These are phyloP conservation scores for Drosophila kanekoi DNA, from an alignment of 2,888 invertebrate species.

Conservation along the genomic window DNA sequence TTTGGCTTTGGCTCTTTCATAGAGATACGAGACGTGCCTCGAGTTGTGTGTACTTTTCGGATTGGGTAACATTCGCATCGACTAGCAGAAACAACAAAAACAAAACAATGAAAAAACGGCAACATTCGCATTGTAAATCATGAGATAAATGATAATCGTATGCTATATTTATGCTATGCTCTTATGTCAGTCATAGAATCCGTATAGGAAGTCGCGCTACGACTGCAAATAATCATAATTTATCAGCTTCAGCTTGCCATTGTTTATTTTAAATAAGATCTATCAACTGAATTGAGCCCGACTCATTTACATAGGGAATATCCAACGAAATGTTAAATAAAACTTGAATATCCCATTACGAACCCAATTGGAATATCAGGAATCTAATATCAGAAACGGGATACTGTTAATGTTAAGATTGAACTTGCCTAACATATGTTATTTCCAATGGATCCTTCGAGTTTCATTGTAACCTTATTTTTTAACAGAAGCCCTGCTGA, in stretches of 20 bases:
- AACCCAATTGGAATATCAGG: too few relatives aligned
- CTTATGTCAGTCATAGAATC: slow-evolving; percentile 4
- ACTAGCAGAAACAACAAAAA: slow-evolving; percentile 7
- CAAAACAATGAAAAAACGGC: slow-evolving; percentile 7
- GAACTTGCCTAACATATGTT: too few relatives aligned
- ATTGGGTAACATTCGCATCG: slow-evolving; percentile 32
- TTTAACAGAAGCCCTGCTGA: too few relatives aligned
- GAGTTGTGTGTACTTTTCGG: slow-evolving; percentile 3
- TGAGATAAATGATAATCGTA: slow-evolving; percentile 27
- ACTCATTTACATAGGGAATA: too few relatives aligned
- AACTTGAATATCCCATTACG: too few relatives aligned
- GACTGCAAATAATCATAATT: slow-evolving; percentile 10
- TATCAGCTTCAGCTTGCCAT: not conserved
- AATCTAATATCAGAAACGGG: too few relatives aligned
- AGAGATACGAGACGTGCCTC: slow-evolving; percentile 24
- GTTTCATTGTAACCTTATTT: too few relatives aligned
- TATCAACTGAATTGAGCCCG: too few relatives aligned
- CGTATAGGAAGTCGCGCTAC: not conserved
- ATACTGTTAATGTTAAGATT: too few relatives aligned
- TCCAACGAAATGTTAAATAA: too few relatives aligned
- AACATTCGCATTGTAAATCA: slow-evolving; percentile 29
- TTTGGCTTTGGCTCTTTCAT: slow-evolving; percentile 6
- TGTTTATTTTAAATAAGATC: too few relatives aligned
- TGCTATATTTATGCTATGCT: slow-evolving; percentile 7
- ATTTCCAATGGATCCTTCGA: too few relatives aligned